Conservation (phyloP, 1,140 invertebrate species). For the Drosophila albomicans region DNA sequence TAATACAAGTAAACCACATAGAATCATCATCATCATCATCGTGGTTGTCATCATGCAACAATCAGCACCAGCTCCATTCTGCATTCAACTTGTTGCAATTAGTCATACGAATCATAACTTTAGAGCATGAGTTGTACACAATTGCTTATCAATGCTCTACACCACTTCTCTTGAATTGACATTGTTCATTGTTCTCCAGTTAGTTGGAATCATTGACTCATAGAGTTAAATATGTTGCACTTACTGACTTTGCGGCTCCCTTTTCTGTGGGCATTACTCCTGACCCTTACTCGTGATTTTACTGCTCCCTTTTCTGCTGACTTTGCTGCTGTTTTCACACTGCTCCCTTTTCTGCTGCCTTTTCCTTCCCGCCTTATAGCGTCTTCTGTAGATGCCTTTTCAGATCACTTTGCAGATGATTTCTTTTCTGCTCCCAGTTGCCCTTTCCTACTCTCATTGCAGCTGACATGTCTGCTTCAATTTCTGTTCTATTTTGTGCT, state of each 20-base stretch:
- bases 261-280: background rate
- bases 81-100: constrained; percentile 65
- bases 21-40: constrained; percentile 33
- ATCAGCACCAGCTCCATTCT: constrained; percentile 33
- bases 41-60: background rate
- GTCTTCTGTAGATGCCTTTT: too few relatives aligned
- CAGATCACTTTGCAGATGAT: too few relatives aligned
- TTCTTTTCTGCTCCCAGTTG: too few relatives aligned
- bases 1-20: constrained; percentile 22
- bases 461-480: too few relatives aligned
- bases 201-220: constrained; percentile 34
- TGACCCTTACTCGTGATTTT: background rate
- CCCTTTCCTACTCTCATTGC: too few relatives aligned
- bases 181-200: constrained; percentile 9
- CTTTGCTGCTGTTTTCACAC: too few relatives aligned
- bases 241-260: background rate
- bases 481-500: too few relatives aligned
- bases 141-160: constrained; percentile 32
- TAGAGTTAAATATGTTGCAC: background rate
- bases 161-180: background rate
- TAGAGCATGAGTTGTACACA: background rate
- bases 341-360: too few relatives aligned
- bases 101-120: constrained; percentile 46
- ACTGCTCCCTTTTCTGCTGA: background rate
- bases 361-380: too few relatives aligned